Conservation (phyloP, 2,888 invertebrate species). For the Villa cingulata region DNA sequence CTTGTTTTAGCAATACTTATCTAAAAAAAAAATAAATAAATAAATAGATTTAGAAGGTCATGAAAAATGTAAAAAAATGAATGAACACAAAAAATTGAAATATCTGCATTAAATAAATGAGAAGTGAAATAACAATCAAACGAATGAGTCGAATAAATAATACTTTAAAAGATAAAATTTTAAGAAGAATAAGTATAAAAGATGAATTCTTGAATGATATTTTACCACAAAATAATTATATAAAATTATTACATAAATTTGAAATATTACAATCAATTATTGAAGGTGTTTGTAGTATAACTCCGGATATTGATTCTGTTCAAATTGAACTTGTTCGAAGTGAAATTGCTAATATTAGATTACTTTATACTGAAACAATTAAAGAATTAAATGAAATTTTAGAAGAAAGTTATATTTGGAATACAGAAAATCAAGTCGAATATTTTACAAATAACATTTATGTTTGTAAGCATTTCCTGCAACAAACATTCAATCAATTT, state of each 20-base stretch:
- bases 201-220: not conserved
- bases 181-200: conserved; percentile 1
- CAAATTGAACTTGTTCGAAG: not conserved
- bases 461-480: not conserved
- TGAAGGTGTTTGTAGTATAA: not conserved
- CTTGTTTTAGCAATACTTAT: too few species aligned
- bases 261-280: not conserved
- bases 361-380: not conserved
- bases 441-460: not conserved
- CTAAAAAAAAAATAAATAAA: too few species aligned
- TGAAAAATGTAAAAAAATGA: too few species aligned
- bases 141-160: too few species aligned
- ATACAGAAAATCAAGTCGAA: not conserved
- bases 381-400: not conserved
- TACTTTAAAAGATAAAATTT: not conserved
- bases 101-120: too few species aligned
- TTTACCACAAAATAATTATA: not conserved
- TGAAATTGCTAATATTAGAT: not conserved
- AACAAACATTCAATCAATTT: not conserved
- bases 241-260: conserved; percentile 2
- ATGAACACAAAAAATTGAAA: too few species aligned
- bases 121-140: too few species aligned
- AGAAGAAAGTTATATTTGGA: not conserved
- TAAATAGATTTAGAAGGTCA: too few species aligned
- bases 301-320: not conserved